Evolutionary conservation across 2,888 invertebrate species (phyloP), one percentile per base, ranked within the genome.

Genomic region (Netelia melanura): DNA sequence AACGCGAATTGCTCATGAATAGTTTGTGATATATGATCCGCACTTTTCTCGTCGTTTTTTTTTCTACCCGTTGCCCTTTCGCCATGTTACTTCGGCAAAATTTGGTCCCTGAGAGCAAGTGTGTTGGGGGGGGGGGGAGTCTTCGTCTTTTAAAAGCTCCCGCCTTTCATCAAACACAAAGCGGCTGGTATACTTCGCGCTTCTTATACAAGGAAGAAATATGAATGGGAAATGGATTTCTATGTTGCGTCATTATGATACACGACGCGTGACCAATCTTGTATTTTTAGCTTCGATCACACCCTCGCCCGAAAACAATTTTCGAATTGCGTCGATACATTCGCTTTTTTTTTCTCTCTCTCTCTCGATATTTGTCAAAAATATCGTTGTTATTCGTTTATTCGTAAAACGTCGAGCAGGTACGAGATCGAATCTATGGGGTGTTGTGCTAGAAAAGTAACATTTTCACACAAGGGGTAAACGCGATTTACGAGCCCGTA

Each of bases 11-110:
- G 67, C 67, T 74, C 81, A 68, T 72, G 72, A 84, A 84, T 77
- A 76, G 68, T 81, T 84, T 77, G 48, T 81, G 72, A 81, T 81
- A 44, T 30, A 84, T 81, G 72, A 78, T 84, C 68, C 68, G 70
- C 48, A 74, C 44, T 77, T 74, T 84, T 43, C 17, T 68, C 65
- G 62, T 67, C 62, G 21, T 71, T 67, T 76, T 67, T 67, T 21
- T 48, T 68, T 70, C 48, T 56, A 2, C 17, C 9, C 38, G 38
- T 38, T 44, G 17, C 58, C 25, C 44, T 68, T 10, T 14, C 21
- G 30, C 56, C 21, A 79, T 10, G 9, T 68, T 74, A 25, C 72
- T 52, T 61, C 9, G 14, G 21, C 48, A 17, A 62, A 38, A 68
- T 25, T 38, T 48, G 5, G 6, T n/a, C 56, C 43, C 11, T 21